Conservation (phyloP, 92 coral and sea anemone genomes). For the Pocillopora meandrina region DNA sequence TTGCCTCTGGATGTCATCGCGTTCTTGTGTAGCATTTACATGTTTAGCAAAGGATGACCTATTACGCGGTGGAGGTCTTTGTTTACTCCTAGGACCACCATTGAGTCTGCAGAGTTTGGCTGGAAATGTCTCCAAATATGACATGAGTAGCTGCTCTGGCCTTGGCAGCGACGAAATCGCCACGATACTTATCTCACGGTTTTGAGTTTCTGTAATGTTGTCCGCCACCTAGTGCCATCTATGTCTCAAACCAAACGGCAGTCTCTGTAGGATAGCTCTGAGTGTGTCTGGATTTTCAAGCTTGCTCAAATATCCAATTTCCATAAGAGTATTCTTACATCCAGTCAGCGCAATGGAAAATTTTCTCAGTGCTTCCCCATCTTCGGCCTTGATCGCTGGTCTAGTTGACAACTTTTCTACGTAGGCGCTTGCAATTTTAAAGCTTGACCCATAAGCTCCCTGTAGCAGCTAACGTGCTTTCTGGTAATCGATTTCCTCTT, state of each 20-base stretch:
- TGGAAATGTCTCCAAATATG: conserved; percentile 49
- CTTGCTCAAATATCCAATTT: conserved; percentile 57
- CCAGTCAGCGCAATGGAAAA: conserved; percentile 57
- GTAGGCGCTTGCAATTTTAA: conserved; percentile 49
- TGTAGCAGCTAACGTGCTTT: conserved; percentile 41
- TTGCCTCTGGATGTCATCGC: neutral
- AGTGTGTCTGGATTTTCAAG: conserved; percentile 66
- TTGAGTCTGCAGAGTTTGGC: neutral
- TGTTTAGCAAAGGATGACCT: conserved; percentile 22
- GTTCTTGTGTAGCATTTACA: neutral
- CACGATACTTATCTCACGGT: conserved; percentile 47
- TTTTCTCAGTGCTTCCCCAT: conserved; percentile 48
- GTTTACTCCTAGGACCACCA: conserved; percentile 15
- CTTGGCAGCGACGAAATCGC: conserved; percentile 26
- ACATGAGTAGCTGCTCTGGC: conserved; percentile 63
- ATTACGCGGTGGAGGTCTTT: neutral
- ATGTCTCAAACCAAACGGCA: conserved; percentile 47
- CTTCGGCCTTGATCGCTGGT: conserved; percentile 47
- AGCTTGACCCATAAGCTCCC: conserved; percentile 48
- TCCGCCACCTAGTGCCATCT: conserved; percentile 55
- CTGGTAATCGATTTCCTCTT: conserved; percentile 33
- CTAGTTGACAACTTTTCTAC: conserved; percentile 39
- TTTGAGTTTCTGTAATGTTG: conserved; percentile 36
- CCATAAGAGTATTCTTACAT: conserved; percentile 57
- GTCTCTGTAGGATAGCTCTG: conserved; percentile 31